Conservation (phyloP, 2,113 vertebrate genomes). For the Phyllostomus discolor region DNA sequence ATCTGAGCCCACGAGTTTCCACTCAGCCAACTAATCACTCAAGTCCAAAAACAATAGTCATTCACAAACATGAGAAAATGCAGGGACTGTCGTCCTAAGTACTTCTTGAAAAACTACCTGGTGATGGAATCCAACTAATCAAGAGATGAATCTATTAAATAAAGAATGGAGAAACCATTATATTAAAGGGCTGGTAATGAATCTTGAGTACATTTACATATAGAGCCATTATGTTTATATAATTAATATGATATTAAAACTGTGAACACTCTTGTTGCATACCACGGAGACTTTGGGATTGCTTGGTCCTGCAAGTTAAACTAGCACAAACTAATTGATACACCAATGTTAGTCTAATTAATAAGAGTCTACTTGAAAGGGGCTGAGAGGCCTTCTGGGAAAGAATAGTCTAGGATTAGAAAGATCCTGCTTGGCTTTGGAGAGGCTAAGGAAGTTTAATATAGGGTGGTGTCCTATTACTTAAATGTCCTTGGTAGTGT, state of each 20-base stretch:
- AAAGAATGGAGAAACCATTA: conserved; percentile 22
- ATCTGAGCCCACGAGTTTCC: background rate
- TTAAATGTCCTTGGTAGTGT: background rate
- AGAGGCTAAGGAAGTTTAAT: background rate
- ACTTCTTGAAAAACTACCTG: conserved; percentile 34
- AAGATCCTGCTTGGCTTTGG: background rate
- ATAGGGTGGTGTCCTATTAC: background rate
- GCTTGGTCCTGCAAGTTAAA: background rate
- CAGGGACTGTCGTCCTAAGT: background rate
- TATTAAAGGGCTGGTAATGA: background rate
- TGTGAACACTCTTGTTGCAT: background rate
- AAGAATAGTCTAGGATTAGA: background rate
- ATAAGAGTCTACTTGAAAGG: background rate
- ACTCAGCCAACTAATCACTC: conserved; percentile 12
- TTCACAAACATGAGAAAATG: background rate
- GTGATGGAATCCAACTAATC: background rate
- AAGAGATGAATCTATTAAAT: conserved; percentile 23
- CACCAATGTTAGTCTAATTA: background rate
- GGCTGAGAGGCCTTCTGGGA: background rate
- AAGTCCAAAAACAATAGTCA: background rate
- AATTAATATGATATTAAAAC: background rate
- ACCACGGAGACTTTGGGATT: background rate
- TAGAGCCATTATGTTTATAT: background rate
- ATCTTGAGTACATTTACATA: background rate
- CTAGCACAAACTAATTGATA: background rate